These are phyloP conservation scores for Ceratina calcarata DNA, from an alignment of 1,140 invertebrate genomes.

Conservation along the genomic window DNA sequence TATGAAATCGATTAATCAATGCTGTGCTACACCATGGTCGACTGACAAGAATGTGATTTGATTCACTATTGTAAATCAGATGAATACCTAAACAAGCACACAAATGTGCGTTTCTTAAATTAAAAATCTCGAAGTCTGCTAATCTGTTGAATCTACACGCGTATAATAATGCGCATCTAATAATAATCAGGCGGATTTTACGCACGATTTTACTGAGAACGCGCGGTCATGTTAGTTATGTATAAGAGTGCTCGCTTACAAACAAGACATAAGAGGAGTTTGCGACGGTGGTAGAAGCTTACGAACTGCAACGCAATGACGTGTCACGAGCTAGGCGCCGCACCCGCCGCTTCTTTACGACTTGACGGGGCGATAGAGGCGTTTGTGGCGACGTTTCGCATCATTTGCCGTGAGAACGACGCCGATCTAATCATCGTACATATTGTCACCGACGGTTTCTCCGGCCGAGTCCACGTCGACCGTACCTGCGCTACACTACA, in stretches of 20 bases:
- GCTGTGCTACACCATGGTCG: too few relatives aligned
- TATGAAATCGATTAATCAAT: too few relatives aligned
- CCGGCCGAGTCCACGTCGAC: background rate
- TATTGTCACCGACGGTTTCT: slow-evolving; percentile 56
- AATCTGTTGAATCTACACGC: slow-evolving; percentile 8
- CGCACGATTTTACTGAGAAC: background rate
- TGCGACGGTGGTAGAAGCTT: background rate
- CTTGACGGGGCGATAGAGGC: background rate
- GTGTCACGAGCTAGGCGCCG: too few relatives aligned
- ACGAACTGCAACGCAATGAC: background rate
- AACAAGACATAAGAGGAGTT: too few relatives aligned
- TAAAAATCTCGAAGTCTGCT: too few relatives aligned
- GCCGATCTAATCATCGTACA: slow-evolving; percentile 70
- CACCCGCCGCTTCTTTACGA: background rate
- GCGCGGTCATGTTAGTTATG: too few relatives aligned
- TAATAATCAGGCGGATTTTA: slow-evolving; percentile 9
- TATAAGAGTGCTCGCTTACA: too few relatives aligned
- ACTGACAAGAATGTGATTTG: too few relatives aligned
- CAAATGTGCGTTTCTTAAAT: too few relatives aligned
- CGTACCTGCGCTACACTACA: too few relatives aligned
- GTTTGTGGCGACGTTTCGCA: slow-evolving; percentile 49
- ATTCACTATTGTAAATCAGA: too few relatives aligned
- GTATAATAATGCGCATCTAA: background rate
- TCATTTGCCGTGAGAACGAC: slow-evolving; percentile 67
- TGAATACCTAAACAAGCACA: too few relatives aligned